Percentiles rank a stretch among this genome's conserved stretches.
Conservation (phyloP, 2,888 invertebrate genomes). For the Arctia plantaginis region DNA sequence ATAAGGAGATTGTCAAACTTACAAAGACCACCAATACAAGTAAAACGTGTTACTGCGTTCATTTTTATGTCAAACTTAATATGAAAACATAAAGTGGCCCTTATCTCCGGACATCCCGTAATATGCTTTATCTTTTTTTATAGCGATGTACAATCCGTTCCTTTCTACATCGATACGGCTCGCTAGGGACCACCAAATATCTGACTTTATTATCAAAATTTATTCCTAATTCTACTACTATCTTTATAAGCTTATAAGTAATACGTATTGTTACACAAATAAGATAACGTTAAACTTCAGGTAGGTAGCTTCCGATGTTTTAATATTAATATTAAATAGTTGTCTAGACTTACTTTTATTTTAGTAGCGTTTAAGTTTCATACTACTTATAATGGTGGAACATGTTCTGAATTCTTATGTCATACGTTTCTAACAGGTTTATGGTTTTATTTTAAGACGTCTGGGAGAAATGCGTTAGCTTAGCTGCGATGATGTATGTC, state of each 20-base stretch:
- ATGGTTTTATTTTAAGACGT: neutral
- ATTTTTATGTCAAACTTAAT: conserved; percentile 77
- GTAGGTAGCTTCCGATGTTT: conserved; percentile 6
- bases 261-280: conserved; percentile 28
- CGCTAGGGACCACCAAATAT: conserved; percentile 49
- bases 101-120: conserved; percentile 79
- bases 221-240: conserved; percentile 47
- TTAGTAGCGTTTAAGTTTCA: conserved; percentile 3
- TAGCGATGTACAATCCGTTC: conserved; percentile 73
- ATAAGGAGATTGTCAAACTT: conserved; percentile 53
- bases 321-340: neutral
- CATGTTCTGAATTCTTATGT: conserved; percentile 1
- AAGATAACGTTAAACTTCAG: conserved; percentile 22
- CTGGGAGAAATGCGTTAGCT: neutral
- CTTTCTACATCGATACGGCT: conserved; percentile 60
- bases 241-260: conserved; percentile 48
- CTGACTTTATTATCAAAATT: conserved; percentile 49
- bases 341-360: neutral
- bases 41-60: conserved; percentile 66
- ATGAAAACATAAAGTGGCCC: conserved; percentile 75
- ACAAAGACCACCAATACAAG: conserved; percentile 65
- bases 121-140: conserved; percentile 78
- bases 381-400: conserved; percentile 1
- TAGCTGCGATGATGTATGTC: neutral
- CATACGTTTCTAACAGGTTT: neutral